Base-by-base conservation (phyloP, 2,888 invertebrate species). In the Listrodromus nycthemerus region DNA sequence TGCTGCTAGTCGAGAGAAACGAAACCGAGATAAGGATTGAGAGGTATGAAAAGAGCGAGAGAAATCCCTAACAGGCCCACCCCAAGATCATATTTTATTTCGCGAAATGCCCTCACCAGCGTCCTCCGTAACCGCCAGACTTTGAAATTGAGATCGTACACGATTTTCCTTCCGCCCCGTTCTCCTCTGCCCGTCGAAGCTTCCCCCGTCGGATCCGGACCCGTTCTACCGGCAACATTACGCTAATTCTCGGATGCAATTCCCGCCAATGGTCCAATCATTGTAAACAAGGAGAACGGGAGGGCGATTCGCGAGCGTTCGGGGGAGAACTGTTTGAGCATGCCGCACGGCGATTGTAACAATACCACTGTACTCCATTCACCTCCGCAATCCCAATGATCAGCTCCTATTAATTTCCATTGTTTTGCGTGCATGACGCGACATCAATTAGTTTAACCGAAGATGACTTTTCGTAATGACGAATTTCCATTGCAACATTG, bases 71-170 rank as follows among this genome's bases (percentile, higher is more conserved):
- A 66, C 80, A 82, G 84, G 81, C 85, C 84, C 84, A 80, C 16
- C 41, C 83, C 74, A 76, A 79, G 78, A 84, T 86, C 85, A 86
- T 86, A 87, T 86, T 89, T 89, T 86, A 87, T 87, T 87, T 83
- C 81, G 55, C 78, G 80, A 86, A 86, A 86, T 80, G 83, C 86
- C 84, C 82, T 85, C 85, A 50, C 80, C 66, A 69, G 58, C 80
- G 73, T 73, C 76, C 73, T 65, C 61, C n/a, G 27, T 19, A 61
- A 61, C 30, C 61, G 45, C 63, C 78, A 75, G 79, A 83, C 80
- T 77, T 84, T 75, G 84, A 86, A 87, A 87, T 88, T 84, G 87
- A 86, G 87, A 88, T 86, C 85, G 82, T 86, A 86, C 41, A 45
- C 85, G 86, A 87, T 87, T 86, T 83, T 83, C 73, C 79, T 84